Evolutionary conservation across 2,797 vertebrate species (phyloP).

Genomic region (Betta splendens): DNA sequence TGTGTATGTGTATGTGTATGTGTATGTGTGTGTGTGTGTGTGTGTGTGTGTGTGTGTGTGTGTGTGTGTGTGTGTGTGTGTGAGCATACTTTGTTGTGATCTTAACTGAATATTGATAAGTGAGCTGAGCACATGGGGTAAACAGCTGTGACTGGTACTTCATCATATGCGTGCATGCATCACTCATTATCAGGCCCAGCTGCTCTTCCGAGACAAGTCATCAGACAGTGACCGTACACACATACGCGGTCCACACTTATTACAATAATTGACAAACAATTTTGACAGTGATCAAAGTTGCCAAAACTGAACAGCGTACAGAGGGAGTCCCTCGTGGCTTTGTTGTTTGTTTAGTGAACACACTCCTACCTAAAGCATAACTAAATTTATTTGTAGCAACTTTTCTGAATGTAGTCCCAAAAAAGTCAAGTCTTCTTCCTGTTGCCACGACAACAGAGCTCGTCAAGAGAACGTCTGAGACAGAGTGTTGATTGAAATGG

Average conservation of each 20-base stretch:
- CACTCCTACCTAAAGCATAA: slow-evolving; percentile 16
- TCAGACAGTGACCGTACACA: slow-evolving; percentile 52
- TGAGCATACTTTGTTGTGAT: slow-evolving; percentile 19
- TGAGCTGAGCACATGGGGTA: slow-evolving; percentile 60
- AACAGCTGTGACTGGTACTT: slow-evolving; percentile 78
- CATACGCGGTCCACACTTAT: slow-evolving; percentile 16
- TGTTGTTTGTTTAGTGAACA: slow-evolving; percentile 37
- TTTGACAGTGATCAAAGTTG: slow-evolving; percentile 56
- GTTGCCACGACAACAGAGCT: slow-evolving; percentile 39
- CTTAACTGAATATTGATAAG: slow-evolving; percentile 79
- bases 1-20: no score
- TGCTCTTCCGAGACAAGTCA: slow-evolving; percentile 65
- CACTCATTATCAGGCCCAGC: slow-evolving; percentile 79
- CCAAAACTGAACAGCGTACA: slow-evolving; percentile 15
- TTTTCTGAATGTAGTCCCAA: slow-evolving; percentile 4
- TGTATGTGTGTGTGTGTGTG: no score
- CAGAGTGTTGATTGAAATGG: slow-evolving; percentile 4
- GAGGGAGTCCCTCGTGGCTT: slow-evolving; percentile 32
- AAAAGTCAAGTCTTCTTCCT: no score
- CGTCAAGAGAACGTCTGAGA: slow-evolving; percentile 8
- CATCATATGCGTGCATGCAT: slow-evolving; percentile 71
- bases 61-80: slow-evolving; percentile 2
- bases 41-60: no score
- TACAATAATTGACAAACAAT: slow-evolving; percentile 50
- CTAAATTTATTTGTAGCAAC: slow-evolving; percentile 28